Conservation (phyloP, 2,113 vertebrate genomes). For the Colinus virginianus region DNA sequence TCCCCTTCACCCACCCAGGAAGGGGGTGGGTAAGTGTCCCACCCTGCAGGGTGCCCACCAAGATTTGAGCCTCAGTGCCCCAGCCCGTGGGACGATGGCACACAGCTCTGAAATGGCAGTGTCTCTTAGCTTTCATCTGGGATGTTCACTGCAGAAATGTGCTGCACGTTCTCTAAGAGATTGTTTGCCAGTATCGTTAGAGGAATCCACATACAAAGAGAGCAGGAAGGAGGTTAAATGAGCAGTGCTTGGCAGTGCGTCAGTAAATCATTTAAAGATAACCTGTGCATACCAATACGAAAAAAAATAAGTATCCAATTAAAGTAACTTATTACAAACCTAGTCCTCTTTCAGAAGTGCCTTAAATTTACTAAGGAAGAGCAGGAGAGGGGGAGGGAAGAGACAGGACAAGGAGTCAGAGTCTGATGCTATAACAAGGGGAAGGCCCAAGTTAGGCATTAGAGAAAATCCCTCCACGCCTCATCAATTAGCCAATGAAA, state of each 20-base stretch:
- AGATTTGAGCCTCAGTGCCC: not conserved
- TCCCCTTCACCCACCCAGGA: not conserved
- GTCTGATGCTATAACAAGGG: not conserved
- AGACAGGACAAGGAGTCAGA: not conserved
- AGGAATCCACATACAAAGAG: not conserved
- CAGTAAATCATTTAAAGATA: conserved; percentile 54
- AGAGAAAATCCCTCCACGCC: not conserved
- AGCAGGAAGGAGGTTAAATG: conserved; percentile 40
- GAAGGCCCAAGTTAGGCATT: not conserved
- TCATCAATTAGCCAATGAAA: conserved; percentile 11
- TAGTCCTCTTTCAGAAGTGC: conserved; percentile 24
- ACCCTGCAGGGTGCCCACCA: not conserved
- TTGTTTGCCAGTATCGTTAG: not conserved
- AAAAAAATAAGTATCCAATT: conserved; percentile 38
- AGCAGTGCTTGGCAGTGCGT: conserved; percentile 42
- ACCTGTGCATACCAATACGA: conserved; percentile 48
- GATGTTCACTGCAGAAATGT: conserved; percentile 1
- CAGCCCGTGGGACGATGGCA: not conserved
- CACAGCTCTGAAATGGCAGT: not conserved
- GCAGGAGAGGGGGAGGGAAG: not conserved
- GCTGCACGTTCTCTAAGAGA: not conserved
- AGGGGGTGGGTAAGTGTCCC: not conserved
- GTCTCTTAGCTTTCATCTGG: not conserved
- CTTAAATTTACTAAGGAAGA: conserved; percentile 14
- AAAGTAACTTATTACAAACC: conserved; percentile 51